A percentile compares a stretch with the other conserved stretches of the same genome.
Evolutionary conservation across 1,140 invertebrate genomes (phyloP).

Genomic region (Drosophila nannoptera): DNA sequence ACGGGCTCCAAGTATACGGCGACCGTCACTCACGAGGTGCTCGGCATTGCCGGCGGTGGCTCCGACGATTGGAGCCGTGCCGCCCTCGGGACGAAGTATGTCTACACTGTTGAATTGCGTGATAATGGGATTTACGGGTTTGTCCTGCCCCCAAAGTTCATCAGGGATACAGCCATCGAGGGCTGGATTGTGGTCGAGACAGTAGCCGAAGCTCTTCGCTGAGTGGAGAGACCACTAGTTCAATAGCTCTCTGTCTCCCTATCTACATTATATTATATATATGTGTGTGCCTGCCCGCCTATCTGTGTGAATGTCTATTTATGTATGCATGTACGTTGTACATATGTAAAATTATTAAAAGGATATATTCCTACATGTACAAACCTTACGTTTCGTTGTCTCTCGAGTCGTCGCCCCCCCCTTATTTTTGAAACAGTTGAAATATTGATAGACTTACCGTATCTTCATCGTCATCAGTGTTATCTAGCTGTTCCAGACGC

Average conservation of each 20-base stretch:
- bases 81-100: constrained; percentile 88
- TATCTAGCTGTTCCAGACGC: constrained; percentile 49
- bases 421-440: no score
- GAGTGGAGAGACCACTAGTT: background rate
- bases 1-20: constrained; percentile 58
- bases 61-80: constrained; percentile 95
- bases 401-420: no score
- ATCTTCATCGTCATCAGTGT: constrained; percentile 74
- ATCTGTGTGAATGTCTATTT: constrained; percentile 29
- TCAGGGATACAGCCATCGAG: constrained; percentile 89
- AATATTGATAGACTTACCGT: constrained; percentile 61
- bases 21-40: constrained; percentile 78
- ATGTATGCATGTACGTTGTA: constrained; percentile 39
- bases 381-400: background rate
- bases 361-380: no score
- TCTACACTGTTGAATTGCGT: constrained; percentile 92
- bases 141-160: constrained; percentile 88
- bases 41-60: constrained; percentile 89
- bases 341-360: constrained; percentile 33
- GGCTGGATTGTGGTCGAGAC: constrained; percentile 89
- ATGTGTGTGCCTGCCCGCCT: constrained; percentile 5
- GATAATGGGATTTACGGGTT: constrained; percentile 94
- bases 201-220: constrained; percentile 81
- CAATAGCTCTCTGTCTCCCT: no score
- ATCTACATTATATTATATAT: no score